Percentiles rank a stretch among this genome's conserved stretches.
Evolutionary conservation across 1,140 invertebrate species (phyloP).

Genomic region (Cataglyphis hispanica): DNA sequence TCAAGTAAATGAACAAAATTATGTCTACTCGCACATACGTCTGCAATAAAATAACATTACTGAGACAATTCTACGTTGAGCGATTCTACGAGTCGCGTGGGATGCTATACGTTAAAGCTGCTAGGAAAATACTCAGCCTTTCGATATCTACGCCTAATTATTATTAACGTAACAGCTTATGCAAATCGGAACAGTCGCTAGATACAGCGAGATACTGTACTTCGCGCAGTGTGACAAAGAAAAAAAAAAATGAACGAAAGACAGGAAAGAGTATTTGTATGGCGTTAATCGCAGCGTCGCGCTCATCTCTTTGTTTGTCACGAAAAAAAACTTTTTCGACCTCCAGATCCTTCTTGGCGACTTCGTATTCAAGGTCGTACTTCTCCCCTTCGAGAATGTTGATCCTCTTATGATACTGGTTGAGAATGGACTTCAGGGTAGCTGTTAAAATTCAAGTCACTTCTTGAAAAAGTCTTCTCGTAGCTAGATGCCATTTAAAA

Average conservation of each 20-base stretch:
- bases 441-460: constrained; percentile 88
- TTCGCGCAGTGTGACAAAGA: constrained; percentile 29
- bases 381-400: constrained; percentile 96
- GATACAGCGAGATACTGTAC: constrained; percentile 28
- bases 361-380: constrained; percentile 98
- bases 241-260: constrained; percentile 86
- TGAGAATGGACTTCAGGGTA: constrained; percentile 94
- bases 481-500: not conserved
- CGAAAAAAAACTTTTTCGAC: constrained; percentile 84
- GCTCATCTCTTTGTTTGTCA: constrained; percentile 62
- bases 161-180: constrained; percentile 50
- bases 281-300: constrained; percentile 79
- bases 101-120: constrained; percentile 67
- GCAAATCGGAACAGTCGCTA: constrained; percentile 53
- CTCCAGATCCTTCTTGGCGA: constrained; percentile 96
- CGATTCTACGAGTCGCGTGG: constrained; percentile 68
- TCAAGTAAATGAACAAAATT: constrained; percentile 51
- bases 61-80: constrained; percentile 64
- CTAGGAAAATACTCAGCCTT: constrained; percentile 64
- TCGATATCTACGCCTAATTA: constrained; percentile 64
- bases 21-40: constrained; percentile 41
- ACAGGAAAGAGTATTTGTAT: constrained; percentile 28
- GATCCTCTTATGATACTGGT: constrained; percentile 95
- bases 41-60: constrained; percentile 16
- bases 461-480: constrained; percentile 57